Evolutionary conservation across 2,888 invertebrate species (phyloP).

Genomic region (Caenorhabditis angaria): DNA sequence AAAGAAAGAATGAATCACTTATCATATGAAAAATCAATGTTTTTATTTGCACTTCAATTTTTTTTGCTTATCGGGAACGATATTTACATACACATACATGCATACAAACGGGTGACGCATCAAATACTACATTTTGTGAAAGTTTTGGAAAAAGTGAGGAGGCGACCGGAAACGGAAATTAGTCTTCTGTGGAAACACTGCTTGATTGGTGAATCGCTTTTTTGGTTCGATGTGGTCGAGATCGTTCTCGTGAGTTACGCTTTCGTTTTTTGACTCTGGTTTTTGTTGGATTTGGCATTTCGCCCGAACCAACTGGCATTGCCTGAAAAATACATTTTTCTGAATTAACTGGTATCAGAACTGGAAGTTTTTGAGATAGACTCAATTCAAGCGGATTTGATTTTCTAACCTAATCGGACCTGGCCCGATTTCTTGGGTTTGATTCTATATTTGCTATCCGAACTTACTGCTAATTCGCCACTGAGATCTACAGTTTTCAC

Average conservation of each 20-base stretch:
- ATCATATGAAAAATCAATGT: constrained; percentile 2
- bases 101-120: neutral
- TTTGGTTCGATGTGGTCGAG: neutral
- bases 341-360: too few species aligned
- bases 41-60: constrained; percentile 2
- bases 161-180: neutral
- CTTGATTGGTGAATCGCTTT: neutral
- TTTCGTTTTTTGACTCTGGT: neutral
- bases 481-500: neutral
- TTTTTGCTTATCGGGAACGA: constrained; percentile 2
- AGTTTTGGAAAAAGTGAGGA: neutral
- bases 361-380: too few species aligned
- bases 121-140: too few species aligned
- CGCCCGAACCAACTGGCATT: neutral
- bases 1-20: neutral
- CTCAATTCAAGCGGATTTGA: too few species aligned
- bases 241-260: neutral
- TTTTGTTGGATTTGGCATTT: neutral
- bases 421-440: too few species aligned
- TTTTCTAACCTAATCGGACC: too few species aligned
- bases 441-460: neutral
- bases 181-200: neutral
- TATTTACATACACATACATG: neutral
- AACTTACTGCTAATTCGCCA: neutral
- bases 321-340: neutral